Evolutionary conservation across 2,888 invertebrate genomes (phyloP), one percentile per base, ranked within the genome.

Genomic region (Drosophila infuscata): DNA sequence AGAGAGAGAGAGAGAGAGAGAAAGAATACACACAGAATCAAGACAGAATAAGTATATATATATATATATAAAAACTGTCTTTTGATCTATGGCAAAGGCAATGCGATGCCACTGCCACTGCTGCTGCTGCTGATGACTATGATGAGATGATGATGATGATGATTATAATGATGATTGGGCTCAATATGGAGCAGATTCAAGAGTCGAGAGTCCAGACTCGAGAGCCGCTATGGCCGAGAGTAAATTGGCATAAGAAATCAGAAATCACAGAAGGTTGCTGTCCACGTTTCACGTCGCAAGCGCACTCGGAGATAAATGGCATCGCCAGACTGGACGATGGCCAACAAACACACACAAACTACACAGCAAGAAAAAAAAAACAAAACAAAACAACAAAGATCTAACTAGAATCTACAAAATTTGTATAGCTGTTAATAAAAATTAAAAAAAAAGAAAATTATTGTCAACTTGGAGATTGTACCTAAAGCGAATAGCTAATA

Each of bases 191-290:
- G 89, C 90, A 90, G 61, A 57, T 46, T 53, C 66, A 30, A 52
- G 62, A 48, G 56, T 38, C 38, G n/a, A 36, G 36, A 54, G 36
- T 54, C 54, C 5, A 36, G 35, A 38, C 30, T 38, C 56, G 20
- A 90, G 61, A 61, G 38, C 46, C 69, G 57, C 77, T 65, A 68
- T 56, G 76, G 64, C 65, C 63, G 67, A 69, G 68, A 82, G 83
- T 90, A 91, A 88, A 88, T 88, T 91, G 88, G 88, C 90, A 91
- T 90, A 88, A 88, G 90, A 88, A 88, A 90, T 91, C 91, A 91
- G 90, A 87, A 90, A 90, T 91, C 90, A 88, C 91, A 91, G 89
- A 86, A 88, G 79, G 83, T 85, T 80, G 74, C 90, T 70, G 77
- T 79, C 81, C 68, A 76, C 76, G 69, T 74, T 69, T 56, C 79